Percentiles rank a stretch among this genome's conserved stretches.
Conservation (phyloP, 2,113 vertebrate species). For the Aphyosemion australe region DNA sequence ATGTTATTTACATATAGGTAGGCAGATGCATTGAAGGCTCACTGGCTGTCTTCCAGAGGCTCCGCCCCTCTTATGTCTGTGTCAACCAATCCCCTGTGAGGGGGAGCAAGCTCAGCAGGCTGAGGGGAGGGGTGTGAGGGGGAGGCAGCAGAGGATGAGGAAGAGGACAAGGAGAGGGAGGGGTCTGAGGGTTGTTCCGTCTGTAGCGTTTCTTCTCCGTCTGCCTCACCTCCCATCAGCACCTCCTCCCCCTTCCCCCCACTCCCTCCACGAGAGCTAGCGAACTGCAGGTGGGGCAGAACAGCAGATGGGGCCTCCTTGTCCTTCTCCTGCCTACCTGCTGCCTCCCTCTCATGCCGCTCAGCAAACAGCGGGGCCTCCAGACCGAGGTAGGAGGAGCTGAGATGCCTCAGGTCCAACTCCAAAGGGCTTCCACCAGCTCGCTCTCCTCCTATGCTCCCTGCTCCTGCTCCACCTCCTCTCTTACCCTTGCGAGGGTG, state of each 20-base stretch:
- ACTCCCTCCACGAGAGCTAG: constrained; percentile 31
- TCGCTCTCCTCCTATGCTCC: constrained; percentile 7
- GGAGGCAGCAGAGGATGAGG: constrained; percentile 50
- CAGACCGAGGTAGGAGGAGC: constrained; percentile 60
- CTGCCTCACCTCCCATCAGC: constrained; percentile 32
- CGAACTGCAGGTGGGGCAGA: constrained; percentile 65
- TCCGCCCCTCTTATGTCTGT: constrained; percentile 51
- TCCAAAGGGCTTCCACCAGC: constrained; percentile 46
- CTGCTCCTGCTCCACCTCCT: constrained; percentile 35
- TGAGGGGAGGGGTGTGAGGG: constrained; percentile 62
- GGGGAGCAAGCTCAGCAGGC: constrained; percentile 50
- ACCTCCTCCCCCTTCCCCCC: constrained; percentile 39
- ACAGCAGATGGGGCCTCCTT: constrained; percentile 33
- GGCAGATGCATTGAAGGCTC: constrained; percentile 64
- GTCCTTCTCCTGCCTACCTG: constrained; percentile 39
- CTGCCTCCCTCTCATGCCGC: constrained; percentile 40
- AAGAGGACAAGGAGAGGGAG: constrained; percentile 48
- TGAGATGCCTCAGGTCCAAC: constrained; percentile 56
- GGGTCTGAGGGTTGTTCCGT: constrained; percentile 54
- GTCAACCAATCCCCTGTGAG: constrained; percentile 58
- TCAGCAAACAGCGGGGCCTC: constrained; percentile 35
- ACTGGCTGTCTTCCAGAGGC: constrained; percentile 68
- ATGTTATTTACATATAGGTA: constrained; percentile 71
- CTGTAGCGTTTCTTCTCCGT: constrained; percentile 48
- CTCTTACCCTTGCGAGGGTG: constrained; percentile 57